These are phyloP conservation scores for Manis crassicaudata DNA, from an alignment of 2,797 vertebrate species.

Conservation along the genomic window DNA sequence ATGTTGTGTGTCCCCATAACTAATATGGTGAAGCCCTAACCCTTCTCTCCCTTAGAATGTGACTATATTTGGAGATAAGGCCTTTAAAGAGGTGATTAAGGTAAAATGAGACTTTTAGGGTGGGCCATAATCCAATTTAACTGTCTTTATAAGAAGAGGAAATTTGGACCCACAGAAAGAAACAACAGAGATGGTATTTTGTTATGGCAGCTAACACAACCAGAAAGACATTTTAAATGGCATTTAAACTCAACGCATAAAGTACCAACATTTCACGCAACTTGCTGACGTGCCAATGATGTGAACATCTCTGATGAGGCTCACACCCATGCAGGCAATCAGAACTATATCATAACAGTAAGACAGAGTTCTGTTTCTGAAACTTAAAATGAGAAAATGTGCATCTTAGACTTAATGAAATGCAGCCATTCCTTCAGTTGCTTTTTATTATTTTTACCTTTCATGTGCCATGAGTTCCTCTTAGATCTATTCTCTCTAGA, in stretches of 20 bases:
- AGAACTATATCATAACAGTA: not conserved
- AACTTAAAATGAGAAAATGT: not conserved
- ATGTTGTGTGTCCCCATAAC: not conserved
- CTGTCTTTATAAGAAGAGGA: not conserved
- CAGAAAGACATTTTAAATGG: not conserved
- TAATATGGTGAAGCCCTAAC: not conserved
- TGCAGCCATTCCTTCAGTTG: not conserved
- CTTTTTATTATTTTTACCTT: not conserved
- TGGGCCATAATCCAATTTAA: not conserved
- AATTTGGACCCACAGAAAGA: not conserved
- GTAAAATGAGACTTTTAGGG: not conserved
- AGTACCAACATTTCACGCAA: not conserved
- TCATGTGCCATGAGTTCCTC: not conserved
- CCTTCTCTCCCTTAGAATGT: not conserved
- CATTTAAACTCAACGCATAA: not conserved
- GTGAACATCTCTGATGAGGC: not conserved
- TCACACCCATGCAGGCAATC: not conserved
- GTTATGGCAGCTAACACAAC: not conserved
- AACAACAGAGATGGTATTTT: not conserved
- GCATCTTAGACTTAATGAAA: not conserved
- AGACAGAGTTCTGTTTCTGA: not conserved
- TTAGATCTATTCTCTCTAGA: not conserved
- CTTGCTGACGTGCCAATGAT: not conserved
- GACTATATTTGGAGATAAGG: not conserved
- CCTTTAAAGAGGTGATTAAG: not conserved